Evolutionary conservation across 2,797 vertebrate genomes (phyloP).

Genomic region (Fundulus diaphanus): DNA sequence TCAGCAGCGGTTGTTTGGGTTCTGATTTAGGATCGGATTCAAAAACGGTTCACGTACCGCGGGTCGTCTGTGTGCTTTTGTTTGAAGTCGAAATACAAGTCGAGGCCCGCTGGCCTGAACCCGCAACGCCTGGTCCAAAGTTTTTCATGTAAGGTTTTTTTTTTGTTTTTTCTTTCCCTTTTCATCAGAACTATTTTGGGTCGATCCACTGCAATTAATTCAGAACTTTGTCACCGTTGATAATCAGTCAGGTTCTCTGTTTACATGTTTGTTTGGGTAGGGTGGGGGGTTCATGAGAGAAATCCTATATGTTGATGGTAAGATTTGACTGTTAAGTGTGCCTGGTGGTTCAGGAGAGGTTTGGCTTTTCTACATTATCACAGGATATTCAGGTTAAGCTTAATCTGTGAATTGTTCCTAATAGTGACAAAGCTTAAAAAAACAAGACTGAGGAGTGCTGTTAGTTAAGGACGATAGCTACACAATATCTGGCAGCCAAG

Average conservation of each 20-base stretch:
- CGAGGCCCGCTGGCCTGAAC: constrained; percentile 62
- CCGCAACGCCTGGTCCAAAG: constrained; percentile 77
- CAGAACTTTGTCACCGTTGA: constrained; percentile 68
- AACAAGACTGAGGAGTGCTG: constrained; percentile 58
- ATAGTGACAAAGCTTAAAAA: constrained; percentile 69
- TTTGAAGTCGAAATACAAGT: constrained; percentile 60
- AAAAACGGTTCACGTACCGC: constrained; percentile 48
- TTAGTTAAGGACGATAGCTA: constrained; percentile 64
- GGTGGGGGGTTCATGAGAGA: constrained; percentile 21
- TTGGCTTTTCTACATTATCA: constrained; percentile 71
- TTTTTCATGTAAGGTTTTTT: constrained; percentile 45
- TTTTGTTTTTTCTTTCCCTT: constrained; percentile 33
- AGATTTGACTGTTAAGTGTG: constrained; percentile 61
- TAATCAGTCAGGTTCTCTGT: constrained; percentile 81
- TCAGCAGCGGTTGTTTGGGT: constrained; percentile 72
- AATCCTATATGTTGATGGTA: constrained; percentile 38
- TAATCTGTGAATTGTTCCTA: constrained; percentile 74
- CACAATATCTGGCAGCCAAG: constrained; percentile 68
- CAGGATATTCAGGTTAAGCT: constrained; percentile 79
- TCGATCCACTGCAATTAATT: constrained; percentile 59
- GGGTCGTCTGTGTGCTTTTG: constrained; percentile 66
- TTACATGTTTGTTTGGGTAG: constrained; percentile 79
- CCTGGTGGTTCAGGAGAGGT: constrained; percentile 60
- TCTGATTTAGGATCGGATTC: constrained; percentile 67
- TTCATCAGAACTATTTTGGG: constrained; percentile 47